Evolutionary conservation across 2,888 invertebrate genomes (phyloP), one percentile per base, ranked within the genome.

Genomic region (Conistra vaccinii): DNA sequence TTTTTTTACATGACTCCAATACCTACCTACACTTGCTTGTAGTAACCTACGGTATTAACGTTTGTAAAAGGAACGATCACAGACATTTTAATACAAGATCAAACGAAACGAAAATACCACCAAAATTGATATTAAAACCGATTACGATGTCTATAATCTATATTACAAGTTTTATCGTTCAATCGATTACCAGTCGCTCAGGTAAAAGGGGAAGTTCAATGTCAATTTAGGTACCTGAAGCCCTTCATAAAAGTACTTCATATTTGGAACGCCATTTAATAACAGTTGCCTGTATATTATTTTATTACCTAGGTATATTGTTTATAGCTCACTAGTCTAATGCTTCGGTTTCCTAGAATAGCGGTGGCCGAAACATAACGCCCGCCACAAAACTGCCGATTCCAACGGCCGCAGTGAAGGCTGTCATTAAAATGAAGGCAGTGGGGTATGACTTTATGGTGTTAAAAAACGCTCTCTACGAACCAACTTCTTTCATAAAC

Each of bases 151-250:
- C 76, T 67, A 53, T 75, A 67, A 75, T 66, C 61, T 61, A 75
- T 69, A 81, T 81, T 69, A 81, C 29, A 81, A 73, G 63, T 81
- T 80, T 63, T 67, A 81, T 81, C 79, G n/a, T 66, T 62, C 26
- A 61, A 45, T 57, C 42, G 51, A 57, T 61, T 61, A 74, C 53
- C 32, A 42, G 20, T 14, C 26, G 14, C 3, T 53, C 23, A 39
- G 20, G 53, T 51, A 63, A 68, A 80, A 42, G 5, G 10, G 9
- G 42, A 67, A 32, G 10, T 53, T 66, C 4, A 20, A 20, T 9
- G 12, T 7, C 23, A 61, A 62, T 62, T 42, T 26, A 57, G 17
- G 48, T 17, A 32, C 45, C 5, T 73, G 20, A 20, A 48, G 4
- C n/a, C 23, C 10, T 23, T 60, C 39, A 39, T 71, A 48, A 71